phyloP scores from a whole-genome alignment of 2,888 invertebrate species.

The Balanococcus diminutus region DNA sequence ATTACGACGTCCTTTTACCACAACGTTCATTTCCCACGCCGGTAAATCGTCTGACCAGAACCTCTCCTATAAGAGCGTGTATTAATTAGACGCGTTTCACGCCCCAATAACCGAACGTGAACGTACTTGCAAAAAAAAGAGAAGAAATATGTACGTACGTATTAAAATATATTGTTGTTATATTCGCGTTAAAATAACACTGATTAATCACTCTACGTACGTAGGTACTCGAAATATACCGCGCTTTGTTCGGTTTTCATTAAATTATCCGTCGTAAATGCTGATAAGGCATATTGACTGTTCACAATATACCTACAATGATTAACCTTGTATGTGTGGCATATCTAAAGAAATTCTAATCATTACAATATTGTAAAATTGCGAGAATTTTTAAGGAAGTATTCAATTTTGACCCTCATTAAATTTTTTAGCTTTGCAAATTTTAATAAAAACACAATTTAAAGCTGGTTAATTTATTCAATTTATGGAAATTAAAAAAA shows the following conservation, averaged over 20 bases:
- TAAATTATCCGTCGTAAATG: not conserved
- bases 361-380: too few species aligned
- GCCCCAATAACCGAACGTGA: slow-evolving; percentile 41
- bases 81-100: slow-evolving; percentile 48
- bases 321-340: too few species aligned
- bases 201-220: not conserved
- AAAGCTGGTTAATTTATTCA: too few species aligned
- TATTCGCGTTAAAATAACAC: not conserved
- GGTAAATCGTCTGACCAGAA: slow-evolving; percentile 35
- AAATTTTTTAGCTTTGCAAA: too few species aligned
- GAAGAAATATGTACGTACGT: not conserved
- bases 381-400: too few species aligned
- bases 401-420: too few species aligned
- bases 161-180: not conserved
- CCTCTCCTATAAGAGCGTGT: slow-evolving; percentile 42
- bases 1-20: slow-evolving; percentile 10
- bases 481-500: too few species aligned
- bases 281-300: not conserved
- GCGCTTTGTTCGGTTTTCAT: not conserved
- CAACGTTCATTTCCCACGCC: slow-evolving; percentile 9
- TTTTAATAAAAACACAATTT: too few species aligned
- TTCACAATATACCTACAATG: too few species aligned
- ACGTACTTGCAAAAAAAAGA: not conserved
- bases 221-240: not conserved
- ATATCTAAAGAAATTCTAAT: too few species aligned